Percentiles rank a stretch among this genome's conserved stretches.
These are phyloP conservation scores for Molossus molossus DNA, from an alignment of 2,797 vertebrate species.

Conservation along the genomic window DNA sequence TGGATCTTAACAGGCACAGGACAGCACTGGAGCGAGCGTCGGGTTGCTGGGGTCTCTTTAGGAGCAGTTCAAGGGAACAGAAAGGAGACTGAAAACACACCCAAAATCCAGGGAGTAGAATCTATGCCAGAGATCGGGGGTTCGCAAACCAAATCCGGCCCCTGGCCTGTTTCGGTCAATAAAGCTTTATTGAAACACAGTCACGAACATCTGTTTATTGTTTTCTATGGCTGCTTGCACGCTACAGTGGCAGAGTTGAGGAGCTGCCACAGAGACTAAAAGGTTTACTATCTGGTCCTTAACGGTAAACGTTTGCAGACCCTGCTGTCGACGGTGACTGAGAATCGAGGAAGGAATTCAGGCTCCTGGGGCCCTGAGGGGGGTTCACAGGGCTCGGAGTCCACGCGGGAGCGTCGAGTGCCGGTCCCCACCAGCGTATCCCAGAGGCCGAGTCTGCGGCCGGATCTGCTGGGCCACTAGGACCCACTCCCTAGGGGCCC, in stretches of 20 bases:
- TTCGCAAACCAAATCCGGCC: not conserved
- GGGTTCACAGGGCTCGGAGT: rapidly evolving
- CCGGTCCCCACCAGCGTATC: rapidly evolving
- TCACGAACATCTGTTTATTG: too few relatives aligned
- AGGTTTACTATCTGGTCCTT: not conserved
- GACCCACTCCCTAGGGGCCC: rapidly evolving
- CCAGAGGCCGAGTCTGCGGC: not conserved
- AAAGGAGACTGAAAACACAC: not conserved
- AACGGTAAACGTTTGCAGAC: not conserved
- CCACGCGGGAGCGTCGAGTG: rapidly evolving
- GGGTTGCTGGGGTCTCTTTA: not conserved
- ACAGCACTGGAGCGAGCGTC: rapidly evolving
- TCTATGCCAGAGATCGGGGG: not conserved
- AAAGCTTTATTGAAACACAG: too few relatives aligned
- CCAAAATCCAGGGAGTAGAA: not conserved
- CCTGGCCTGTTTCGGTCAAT: too few relatives aligned
- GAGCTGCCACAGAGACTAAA: too few relatives aligned
- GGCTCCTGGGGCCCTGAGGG: not conserved
- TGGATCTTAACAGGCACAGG: rapidly evolving
- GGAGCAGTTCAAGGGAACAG: not conserved
- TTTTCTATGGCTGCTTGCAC: too few relatives aligned
- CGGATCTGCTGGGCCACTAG: rapidly evolving
- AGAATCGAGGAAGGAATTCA: not conserved
- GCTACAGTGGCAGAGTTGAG: too few relatives aligned
- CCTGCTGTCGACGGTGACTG: not conserved